phyloP scores from a whole-genome alignment of 2,797 vertebrate genomes.

The Limosa lapponica region DNA sequence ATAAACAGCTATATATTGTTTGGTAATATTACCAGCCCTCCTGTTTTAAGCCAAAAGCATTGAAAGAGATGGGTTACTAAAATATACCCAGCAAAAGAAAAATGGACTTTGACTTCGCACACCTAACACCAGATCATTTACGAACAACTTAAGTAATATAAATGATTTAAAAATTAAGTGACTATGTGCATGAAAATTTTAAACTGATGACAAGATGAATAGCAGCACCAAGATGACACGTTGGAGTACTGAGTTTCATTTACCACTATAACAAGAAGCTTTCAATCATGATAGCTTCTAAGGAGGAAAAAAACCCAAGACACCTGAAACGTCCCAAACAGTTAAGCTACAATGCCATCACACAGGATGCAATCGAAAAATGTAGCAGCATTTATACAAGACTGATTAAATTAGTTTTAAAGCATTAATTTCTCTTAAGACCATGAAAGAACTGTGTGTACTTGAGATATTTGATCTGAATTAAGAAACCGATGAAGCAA shows the following conservation, averaged over 20 bases:
- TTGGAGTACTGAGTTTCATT: constrained; percentile 35
- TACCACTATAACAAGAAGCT: constrained; percentile 23
- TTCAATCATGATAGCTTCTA: constrained; percentile 13
- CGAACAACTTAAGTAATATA: constrained; percentile 71
- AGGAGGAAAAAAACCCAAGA: neutral
- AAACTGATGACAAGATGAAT: constrained; percentile 58
- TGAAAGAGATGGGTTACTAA: constrained; percentile 39
- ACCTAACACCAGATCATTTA: constrained; percentile 42
- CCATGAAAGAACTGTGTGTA: constrained; percentile 86
- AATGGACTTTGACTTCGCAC: constrained; percentile 23
- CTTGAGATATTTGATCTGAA: constrained; percentile 98
- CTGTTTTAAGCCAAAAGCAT: constrained; percentile 12
- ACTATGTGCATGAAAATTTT: constrained; percentile 66
- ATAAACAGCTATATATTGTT: constrained; percentile 62
- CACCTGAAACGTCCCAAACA: constrained; percentile 60
- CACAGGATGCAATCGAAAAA: constrained; percentile 75
- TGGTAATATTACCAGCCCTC: constrained; percentile 58
- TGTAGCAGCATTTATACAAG: constrained; percentile 87
- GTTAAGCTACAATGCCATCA: constrained; percentile 82
- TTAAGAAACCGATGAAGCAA: constrained; percentile 97
- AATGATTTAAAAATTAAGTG: constrained; percentile 74
- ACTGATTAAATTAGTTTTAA: constrained; percentile 92
- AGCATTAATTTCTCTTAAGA: constrained; percentile 94
- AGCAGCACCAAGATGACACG: constrained; percentile 13
- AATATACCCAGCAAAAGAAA: constrained; percentile 41